Percentiles rank a stretch among this genome's conserved stretches.
Evolutionary conservation across 2,888 invertebrate species (phyloP).

Genomic region (Eumacrocentrus americanus): DNA sequence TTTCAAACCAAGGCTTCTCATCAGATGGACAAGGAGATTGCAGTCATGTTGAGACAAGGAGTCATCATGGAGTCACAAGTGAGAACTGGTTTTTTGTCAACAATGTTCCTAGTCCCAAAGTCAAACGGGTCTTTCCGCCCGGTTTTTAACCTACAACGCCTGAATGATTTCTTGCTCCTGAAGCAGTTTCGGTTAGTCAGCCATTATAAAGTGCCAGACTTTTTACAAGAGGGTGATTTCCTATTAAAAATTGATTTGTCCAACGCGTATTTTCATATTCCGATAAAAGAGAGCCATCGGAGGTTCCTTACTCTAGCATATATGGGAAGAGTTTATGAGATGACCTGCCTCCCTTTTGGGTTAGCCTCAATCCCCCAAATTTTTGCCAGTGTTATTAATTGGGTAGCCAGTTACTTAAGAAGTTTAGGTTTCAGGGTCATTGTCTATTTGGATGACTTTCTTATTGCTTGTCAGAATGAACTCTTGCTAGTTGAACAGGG

Average conservation of each 20-base stretch:
- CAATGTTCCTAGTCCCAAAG: constrained; percentile 27
- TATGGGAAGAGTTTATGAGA: neutral
- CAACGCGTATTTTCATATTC: neutral
- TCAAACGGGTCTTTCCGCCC: constrained; percentile 22
- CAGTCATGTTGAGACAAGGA: neutral
- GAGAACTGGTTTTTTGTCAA: constrained; percentile 17
- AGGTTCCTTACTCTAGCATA: neutral
- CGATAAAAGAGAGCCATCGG: neutral
- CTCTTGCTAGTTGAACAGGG: constrained; percentile 3
- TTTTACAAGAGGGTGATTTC: neutral
- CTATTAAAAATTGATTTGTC: neutral
- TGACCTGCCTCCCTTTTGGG: neutral
- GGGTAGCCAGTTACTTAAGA: constrained; percentile 37
- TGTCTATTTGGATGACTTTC: constrained; percentile 35
- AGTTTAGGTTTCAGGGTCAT: constrained; percentile 30
- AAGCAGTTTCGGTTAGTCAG: neutral
- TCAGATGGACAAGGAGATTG: constrained; percentile 16
- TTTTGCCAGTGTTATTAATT: constrained; percentile 37
- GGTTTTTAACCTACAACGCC: constrained; percentile 25
- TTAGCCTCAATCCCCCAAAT: neutral
- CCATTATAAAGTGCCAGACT: neutral
- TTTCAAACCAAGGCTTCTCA: neutral
- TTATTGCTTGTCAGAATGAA: constrained; percentile 20
- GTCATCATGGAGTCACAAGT: constrained; percentile 6
- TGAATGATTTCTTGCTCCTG: constrained; percentile 11